A percentile compares a stretch with the other conserved stretches of the same genome.
Conservation (phyloP, 2,888 invertebrate species). For the Callyntrura guangdongensis region DNA sequence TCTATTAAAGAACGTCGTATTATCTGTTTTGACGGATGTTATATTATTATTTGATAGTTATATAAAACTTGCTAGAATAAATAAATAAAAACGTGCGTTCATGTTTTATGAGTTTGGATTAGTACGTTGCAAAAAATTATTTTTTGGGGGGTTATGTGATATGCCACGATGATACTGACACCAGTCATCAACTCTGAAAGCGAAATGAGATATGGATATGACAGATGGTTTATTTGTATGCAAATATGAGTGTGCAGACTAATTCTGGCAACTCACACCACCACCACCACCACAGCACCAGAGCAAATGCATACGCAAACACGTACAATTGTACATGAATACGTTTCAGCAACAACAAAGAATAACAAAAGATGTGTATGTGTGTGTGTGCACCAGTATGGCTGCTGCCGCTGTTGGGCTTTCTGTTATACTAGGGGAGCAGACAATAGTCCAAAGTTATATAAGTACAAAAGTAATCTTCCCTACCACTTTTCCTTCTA, state of each 20-base stretch:
- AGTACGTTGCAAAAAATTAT: conserved; percentile 66
- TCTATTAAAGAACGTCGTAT: conserved; percentile 47
- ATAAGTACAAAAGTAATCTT: neutral
- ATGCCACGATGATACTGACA: conserved; percentile 70
- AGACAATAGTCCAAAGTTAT: neutral
- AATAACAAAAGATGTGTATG: conserved; percentile 56
- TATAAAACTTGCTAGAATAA: conserved; percentile 50
- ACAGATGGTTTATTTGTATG: conserved; percentile 83
- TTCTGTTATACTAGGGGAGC: conserved; percentile 27
- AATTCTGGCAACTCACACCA: conserved; percentile 74
- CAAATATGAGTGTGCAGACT: conserved; percentile 78
- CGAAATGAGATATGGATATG: conserved; percentile 75
- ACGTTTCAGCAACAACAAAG: conserved; percentile 56
- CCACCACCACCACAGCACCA: conserved; percentile 23
- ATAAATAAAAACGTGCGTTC: conserved; percentile 72
- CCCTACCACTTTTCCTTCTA: conserved; percentile 27
- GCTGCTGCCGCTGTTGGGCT: conserved; percentile 32
- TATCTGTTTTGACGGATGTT: conserved; percentile 65
- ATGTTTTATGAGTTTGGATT: conserved; percentile 70
- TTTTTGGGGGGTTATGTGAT: conserved; percentile 62
- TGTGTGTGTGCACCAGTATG: neutral
- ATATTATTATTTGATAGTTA: conserved; percentile 58
- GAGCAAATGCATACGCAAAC: conserved; percentile 44
- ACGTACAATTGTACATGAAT: conserved; percentile 37
- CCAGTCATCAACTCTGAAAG: conserved; percentile 73